These are phyloP conservation scores for Trichonephila clavata DNA, from an alignment of 1,140 invertebrate species.

Conservation along the genomic window DNA sequence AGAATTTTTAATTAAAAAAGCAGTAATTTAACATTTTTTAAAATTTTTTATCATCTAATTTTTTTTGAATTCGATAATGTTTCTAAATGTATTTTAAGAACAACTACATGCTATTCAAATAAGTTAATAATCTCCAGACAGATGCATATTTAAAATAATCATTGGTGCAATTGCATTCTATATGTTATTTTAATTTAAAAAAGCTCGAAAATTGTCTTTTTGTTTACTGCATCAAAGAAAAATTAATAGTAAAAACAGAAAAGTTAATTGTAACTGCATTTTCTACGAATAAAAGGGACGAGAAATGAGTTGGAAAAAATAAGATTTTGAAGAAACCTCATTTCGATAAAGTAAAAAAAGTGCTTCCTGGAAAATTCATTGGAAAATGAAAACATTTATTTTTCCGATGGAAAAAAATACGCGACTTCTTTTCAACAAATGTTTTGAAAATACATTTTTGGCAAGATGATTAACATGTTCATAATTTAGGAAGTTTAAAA, in stretches of 20 bases:
- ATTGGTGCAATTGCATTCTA: neutral
- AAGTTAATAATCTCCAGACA: neutral
- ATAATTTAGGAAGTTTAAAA: slow-evolving; percentile 32
- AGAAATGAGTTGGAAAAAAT: slow-evolving; percentile 40
- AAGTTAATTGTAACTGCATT: neutral
- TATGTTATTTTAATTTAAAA: neutral
- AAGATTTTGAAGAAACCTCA: slow-evolving; percentile 23
- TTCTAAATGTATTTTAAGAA: no score
- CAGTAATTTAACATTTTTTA: neutral
- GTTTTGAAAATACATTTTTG: slow-evolving; percentile 37
- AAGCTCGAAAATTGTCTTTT: neutral
- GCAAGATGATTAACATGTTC: slow-evolving; percentile 1
- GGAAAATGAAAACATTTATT: slow-evolving; percentile 45
- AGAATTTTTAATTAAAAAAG: neutral
- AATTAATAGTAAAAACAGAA: neutral
- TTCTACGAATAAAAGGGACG: slow-evolving; percentile 11
- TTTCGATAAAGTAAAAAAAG: slow-evolving; percentile 35
- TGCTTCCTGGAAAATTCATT: neutral
- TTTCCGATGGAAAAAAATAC: slow-evolving; percentile 25
- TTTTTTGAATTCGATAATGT: neutral
- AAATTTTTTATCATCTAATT: neutral
- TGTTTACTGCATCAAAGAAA: neutral
- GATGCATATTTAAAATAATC: neutral
- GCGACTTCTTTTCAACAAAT: neutral
- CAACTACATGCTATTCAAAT: neutral